Conservation (phyloP, 2,797 vertebrate genomes). For the Nannoperca obscura region DNA sequence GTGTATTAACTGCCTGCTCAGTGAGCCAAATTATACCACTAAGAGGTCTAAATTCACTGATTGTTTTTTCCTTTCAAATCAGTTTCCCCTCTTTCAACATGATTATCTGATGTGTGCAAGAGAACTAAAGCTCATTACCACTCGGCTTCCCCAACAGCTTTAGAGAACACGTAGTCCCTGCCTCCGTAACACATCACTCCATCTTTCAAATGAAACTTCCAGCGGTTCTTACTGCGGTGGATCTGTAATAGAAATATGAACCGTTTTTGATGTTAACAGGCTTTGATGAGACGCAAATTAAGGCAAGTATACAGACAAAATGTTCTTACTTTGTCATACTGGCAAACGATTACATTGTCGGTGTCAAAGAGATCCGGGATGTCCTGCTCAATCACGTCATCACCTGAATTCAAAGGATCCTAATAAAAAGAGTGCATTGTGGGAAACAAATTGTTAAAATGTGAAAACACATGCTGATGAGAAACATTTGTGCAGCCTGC, state of each 20-base stretch:
- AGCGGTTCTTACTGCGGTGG: conserved; percentile 97
- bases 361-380: conserved; percentile 96
- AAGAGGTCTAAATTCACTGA: conserved; percentile 29
- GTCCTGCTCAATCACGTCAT: conserved; percentile 97
- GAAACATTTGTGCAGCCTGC: not conserved
- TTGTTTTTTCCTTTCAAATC: conserved; percentile 37
- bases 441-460: not conserved
- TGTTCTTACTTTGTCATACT: conserved; percentile 95
- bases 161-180: conserved; percentile 96
- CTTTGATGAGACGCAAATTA: conserved; percentile 1
- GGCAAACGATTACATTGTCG: conserved; percentile 96
- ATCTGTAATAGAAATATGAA: conserved; percentile 84
- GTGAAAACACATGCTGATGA: conserved; percentile 9
- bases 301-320: not conserved
- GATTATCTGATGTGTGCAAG: conserved; percentile 37
- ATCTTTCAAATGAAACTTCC: conserved; percentile 98
- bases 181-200: conserved; percentile 95
- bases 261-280: not conserved
- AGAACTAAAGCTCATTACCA: conserved; percentile 86
- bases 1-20: conserved; percentile 32
- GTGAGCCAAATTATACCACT: conserved; percentile 38
- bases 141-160: conserved; percentile 96
- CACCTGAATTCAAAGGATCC: conserved; percentile 98
- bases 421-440: conserved; percentile 62
- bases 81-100: conserved; percentile 11